Evolutionary conservation across 2,888 invertebrate genomes (phyloP).

Genomic region (Escarpia spicata): DNA sequence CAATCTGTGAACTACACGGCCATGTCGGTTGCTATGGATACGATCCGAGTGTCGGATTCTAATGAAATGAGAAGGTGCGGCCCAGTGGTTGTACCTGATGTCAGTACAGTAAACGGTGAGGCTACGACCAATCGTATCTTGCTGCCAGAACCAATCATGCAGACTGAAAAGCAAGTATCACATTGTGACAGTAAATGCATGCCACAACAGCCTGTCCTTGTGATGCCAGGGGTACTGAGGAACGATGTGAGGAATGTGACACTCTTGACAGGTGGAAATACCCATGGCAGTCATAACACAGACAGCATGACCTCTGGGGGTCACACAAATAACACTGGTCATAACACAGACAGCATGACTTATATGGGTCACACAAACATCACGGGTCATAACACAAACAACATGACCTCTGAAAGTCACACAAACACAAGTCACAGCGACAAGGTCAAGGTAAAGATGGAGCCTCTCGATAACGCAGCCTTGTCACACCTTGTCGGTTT

Average conservation of each 20-base stretch:
- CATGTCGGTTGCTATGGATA: not conserved
- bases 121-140: not conserved
- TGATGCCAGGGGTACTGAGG: not conserved
- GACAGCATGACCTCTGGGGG: not conserved
- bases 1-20: slow-evolving; percentile 1
- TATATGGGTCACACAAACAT: no score
- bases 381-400: no score
- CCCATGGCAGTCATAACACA: not conserved
- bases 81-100: not conserved
- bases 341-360: no score
- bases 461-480: not conserved
- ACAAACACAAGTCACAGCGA: not conserved
- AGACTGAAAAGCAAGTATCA: slow-evolving; percentile 5
- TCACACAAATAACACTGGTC: no score
- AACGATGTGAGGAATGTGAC: not conserved
- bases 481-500: slow-evolving; percentile 2
- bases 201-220: not conserved
- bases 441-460: slow-evolving; percentile 5
- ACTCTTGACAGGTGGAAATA: not conserved
- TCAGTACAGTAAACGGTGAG: not conserved
- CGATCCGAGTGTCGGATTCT: not conserved
- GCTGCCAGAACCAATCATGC: slow-evolving; percentile 13
- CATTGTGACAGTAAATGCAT: not conserved
- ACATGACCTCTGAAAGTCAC: no score
- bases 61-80: not conserved